Evolutionary conservation across 2,113 vertebrate species (phyloP), one percentile per base, ranked within the genome.

Genomic region (Columbina picui): DNA sequence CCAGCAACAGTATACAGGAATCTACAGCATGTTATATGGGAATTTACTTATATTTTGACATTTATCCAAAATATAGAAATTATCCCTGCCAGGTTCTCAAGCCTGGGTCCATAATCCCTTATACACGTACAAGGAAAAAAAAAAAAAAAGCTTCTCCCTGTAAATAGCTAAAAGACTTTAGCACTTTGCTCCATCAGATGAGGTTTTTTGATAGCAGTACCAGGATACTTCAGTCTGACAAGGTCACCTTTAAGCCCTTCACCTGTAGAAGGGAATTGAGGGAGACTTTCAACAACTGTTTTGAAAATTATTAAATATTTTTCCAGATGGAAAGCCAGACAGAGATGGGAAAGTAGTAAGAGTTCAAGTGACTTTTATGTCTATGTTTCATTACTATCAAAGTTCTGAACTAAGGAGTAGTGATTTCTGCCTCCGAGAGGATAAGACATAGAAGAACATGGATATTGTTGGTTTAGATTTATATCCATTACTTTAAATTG

Each of bases 21-120:
- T 90, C 81, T 93, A 67, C 75, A 92, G 55, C 76, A 91, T 84
- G 57, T 39, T 92, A 41, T 88, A 69, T 49, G 34, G 86, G 59
- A 75, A 91, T 92, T 94, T 97, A 81, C 88, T 95, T 90, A 90
- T 96, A 80, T 90, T 94, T 93, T 97, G 95, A 82, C 77, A 84
- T 77, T 90, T 78, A 84, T 95, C 93, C 92, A 96, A 69, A 78
- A 73, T 91, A 77, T 5, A 88, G 90, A 82, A 67, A 93, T 90
- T 93, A 43, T 68, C 75, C 43, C 65, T 91, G 88, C 76, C 94
- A 87, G 95, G 36, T 90, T 94, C 77, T 88, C 81, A 76, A 71
- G 50, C 25, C 71, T 86, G 38, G 61, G 81, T 81, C 93, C 94
- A 67, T 76, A 93, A 87, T 91, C 41, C 73, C 47, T 92, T 90